Conservation (phyloP, 2,888 invertebrate genomes). For the Automeris io region DNA sequence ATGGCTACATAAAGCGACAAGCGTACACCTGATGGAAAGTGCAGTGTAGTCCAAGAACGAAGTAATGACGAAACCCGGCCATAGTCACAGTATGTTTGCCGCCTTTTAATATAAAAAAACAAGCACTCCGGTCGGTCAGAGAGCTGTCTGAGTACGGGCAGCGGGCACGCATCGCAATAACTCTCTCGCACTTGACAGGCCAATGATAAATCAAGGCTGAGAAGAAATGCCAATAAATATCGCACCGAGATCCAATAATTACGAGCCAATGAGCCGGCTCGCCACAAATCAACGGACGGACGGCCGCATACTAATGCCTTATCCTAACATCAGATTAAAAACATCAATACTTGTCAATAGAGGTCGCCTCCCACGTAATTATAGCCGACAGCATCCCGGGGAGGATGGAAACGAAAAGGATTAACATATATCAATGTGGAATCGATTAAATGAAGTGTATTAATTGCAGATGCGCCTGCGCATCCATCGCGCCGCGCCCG, state of each 20-base stretch:
- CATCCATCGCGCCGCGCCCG: conserved; percentile 19
- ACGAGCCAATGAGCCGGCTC: conserved; percentile 67
- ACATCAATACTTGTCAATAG: conserved; percentile 76
- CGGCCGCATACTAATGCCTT: conserved; percentile 71
- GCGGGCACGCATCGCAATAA: conserved; percentile 49
- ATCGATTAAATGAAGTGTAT: conserved; percentile 76
- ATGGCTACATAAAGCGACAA: too few relatives aligned
- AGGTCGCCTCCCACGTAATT: conserved; percentile 75
- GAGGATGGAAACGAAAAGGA: conserved; percentile 61
- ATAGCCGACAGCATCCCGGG: conserved; percentile 73
- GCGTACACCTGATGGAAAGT: too few relatives aligned
- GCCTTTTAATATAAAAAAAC: conserved; percentile 32
- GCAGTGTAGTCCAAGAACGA: too few relatives aligned
- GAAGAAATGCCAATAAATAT: conserved; percentile 73
- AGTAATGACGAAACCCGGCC: too few relatives aligned
- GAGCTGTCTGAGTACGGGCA: conserved; percentile 31
- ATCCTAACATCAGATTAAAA: conserved; percentile 77
- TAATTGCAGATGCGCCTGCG: conserved; percentile 73
- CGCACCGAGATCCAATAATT: conserved; percentile 74
- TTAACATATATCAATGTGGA: conserved; percentile 74
- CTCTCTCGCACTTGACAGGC: conserved; percentile 51
- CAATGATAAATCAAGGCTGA: conserved; percentile 67
- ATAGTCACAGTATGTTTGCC: too few relatives aligned
- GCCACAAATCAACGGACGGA: conserved; percentile 65
- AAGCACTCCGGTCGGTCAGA: conserved; percentile 31